Conservation (phyloP, 53 echinoderm and acorn worm species). For the Luidia sarsii region DNA sequence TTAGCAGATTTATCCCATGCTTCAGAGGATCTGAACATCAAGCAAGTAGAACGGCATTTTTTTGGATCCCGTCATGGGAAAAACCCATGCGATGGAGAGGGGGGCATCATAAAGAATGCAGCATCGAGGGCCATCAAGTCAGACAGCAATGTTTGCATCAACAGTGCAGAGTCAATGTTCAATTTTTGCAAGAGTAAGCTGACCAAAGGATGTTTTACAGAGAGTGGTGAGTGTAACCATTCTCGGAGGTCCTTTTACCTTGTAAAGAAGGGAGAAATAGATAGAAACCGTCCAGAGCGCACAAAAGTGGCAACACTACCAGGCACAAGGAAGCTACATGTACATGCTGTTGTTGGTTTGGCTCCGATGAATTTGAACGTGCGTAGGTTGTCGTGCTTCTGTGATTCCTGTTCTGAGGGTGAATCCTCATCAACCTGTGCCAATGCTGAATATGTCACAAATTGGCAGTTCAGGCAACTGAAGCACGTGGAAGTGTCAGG, state of each 20-base stretch:
- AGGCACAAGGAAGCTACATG: slow-evolving; percentile 34
- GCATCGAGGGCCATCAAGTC: slow-evolving; percentile 27
- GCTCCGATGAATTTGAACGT: slow-evolving; percentile 23
- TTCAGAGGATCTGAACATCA: slow-evolving; percentile 19
- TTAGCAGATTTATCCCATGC: slow-evolving; percentile 53
- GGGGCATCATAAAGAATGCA: slow-evolving; percentile 34
- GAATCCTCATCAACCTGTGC: slow-evolving; percentile 9
- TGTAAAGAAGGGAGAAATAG: slow-evolving; percentile 19
- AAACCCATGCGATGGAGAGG: slow-evolving; percentile 55
- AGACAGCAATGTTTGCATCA: slow-evolving; percentile 3
- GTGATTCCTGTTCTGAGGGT: slow-evolving; percentile 8
- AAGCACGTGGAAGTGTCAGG: not conserved
- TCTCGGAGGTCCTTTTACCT: slow-evolving; percentile 29
- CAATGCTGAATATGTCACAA: slow-evolving; percentile 3
- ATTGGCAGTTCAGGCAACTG: not conserved
- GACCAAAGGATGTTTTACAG: not conserved
- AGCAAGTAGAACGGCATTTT: slow-evolving; percentile 34
- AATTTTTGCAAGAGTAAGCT: slow-evolving; percentile 25
- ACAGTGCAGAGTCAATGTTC: slow-evolving; percentile 58
- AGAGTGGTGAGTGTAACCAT: slow-evolving; percentile 25
- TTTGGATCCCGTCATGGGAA: slow-evolving; percentile 70
- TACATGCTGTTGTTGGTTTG: slow-evolving; percentile 43
- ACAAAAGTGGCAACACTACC: slow-evolving; percentile 24
- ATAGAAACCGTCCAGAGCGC: slow-evolving; percentile 26
- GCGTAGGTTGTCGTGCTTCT: slow-evolving; percentile 53